These are phyloP conservation scores for Agrochola circellaris DNA, from an alignment of 2,888 invertebrate genomes.

Conservation along the genomic window DNA sequence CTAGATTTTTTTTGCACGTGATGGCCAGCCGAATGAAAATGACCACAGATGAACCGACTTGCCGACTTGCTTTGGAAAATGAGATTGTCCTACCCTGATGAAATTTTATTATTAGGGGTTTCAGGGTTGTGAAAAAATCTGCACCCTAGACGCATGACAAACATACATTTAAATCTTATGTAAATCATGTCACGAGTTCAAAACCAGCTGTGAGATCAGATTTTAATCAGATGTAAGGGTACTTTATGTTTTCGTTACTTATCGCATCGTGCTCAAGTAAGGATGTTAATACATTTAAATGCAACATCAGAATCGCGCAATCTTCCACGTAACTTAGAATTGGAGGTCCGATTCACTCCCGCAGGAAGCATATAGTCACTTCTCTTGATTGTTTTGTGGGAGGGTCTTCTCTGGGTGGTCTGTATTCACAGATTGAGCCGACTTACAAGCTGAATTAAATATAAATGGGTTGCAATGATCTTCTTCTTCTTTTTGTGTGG, in stretches of 20 bases:
- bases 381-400: neutral
- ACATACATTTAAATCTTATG: neutral
- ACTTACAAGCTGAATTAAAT: neutral
- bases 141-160: neutral
- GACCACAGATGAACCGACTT: neutral
- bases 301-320: neutral
- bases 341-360: neutral
- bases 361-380: neutral
- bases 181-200: neutral
- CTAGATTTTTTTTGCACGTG: neutral
- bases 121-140: neutral
- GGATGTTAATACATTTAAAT: neutral
- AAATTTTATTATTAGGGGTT: neutral
- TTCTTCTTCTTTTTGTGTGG: too few species aligned
- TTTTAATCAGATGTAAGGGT: neutral
- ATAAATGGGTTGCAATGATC: neutral
- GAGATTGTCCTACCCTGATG: neutral
- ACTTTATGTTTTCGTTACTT: neutral
- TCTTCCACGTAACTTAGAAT: neutral
- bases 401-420: neutral
- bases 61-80: neutral
- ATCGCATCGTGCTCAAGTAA: neutral
- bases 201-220: neutral
- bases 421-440: neutral
- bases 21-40: neutral